Conservation (phyloP, 1,140 invertebrate genomes). For the Temnothorax nylanderi region DNA sequence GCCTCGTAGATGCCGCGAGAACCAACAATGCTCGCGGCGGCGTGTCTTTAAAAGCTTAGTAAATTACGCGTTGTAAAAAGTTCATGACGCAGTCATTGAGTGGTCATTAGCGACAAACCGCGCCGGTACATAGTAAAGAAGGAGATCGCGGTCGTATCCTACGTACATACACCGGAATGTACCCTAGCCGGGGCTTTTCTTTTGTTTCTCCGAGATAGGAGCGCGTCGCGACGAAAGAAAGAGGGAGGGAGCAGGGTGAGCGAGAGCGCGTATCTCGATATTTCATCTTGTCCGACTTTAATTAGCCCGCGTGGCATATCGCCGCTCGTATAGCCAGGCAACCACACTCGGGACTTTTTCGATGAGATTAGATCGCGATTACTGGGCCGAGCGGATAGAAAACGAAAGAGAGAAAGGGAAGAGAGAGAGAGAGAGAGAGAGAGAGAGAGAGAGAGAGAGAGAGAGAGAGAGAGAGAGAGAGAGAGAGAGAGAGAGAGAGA, state of each 20-base stretch:
- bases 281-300: conserved; percentile 76
- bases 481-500: neutral
- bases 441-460: neutral
- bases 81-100: conserved; percentile 69
- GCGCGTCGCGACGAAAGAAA: conserved; percentile 38
- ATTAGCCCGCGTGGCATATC: conserved; percentile 70
- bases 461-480: neutral
- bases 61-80: conserved; percentile 56
- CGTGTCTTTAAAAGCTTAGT: conserved; percentile 16
- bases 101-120: conserved; percentile 71
- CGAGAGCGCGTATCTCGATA: conserved; percentile 70
- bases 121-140: conserved; percentile 25
- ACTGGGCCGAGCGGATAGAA: conserved; percentile 28
- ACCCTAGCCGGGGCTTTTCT: conserved; percentile 41
- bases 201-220: conserved; percentile 62
- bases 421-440: neutral
- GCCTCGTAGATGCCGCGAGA: conserved; percentile 10
- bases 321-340: conserved; percentile 36
- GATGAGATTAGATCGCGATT: conserved; percentile 57
- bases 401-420: conserved; percentile 8
- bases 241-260: neutral
- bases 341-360: conserved; percentile 49
- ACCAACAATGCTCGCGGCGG: conserved; percentile 2
- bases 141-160: conserved; percentile 9
- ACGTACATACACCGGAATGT: neutral